Conservation (phyloP, 92 coral and sea anemone species). For the Montipora capitata region DNA sequence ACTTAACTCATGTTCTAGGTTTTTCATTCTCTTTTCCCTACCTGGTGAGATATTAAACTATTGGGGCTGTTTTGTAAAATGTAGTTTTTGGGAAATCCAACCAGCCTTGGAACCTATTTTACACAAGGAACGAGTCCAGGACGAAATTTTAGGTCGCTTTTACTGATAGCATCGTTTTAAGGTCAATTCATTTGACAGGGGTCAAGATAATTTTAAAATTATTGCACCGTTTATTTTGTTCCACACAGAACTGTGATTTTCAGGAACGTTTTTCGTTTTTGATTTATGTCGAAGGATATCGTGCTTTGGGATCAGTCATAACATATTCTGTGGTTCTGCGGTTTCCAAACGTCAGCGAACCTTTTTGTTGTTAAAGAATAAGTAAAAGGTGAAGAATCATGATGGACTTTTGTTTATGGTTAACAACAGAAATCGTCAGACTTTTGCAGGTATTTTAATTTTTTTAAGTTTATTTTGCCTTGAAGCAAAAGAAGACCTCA, state of each 20-base stretch:
- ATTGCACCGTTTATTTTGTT: background rate
- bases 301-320: background rate
- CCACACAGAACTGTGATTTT: background rate
- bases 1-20: background rate
- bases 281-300: too few species aligned
- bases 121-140: too few species aligned
- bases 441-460: too few species aligned
- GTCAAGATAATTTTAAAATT: background rate
- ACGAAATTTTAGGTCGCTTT: background rate
- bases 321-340: too few species aligned
- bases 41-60: background rate
- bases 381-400: too few species aligned
- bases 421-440: too few species aligned
- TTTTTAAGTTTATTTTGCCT: too few species aligned
- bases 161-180: background rate
- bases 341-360: too few species aligned
- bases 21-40: background rate
- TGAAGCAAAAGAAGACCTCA: too few species aligned
- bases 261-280: background rate
- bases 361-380: too few species aligned
- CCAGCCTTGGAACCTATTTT: background rate
- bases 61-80: background rate
- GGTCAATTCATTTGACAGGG: background rate
- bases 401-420: too few species aligned
- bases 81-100: background rate